Evolutionary conservation across 2,113 vertebrate genomes (phyloP), one percentile per base, ranked within the genome.

Genomic region (Phycodurus eques): DNA sequence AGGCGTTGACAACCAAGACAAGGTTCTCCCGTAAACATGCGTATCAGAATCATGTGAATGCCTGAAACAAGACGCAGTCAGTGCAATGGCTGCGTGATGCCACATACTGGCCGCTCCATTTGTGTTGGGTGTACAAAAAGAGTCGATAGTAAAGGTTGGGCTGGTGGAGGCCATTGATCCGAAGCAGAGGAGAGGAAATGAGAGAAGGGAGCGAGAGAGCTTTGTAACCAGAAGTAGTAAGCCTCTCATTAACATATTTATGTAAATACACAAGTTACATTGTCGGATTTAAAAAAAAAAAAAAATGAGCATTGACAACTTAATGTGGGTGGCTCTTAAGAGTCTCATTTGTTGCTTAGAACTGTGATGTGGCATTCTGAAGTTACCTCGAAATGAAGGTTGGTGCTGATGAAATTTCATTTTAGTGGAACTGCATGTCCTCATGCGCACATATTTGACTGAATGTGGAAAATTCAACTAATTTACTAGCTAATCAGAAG

Each of bases 101-200:
- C 79, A 70, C 63, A 27, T 17, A 85, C 61, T 87, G 88, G 88
- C 85, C 77, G 67, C 78, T 88, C 80, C 86, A 86, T 91, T 87
- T 83, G 77, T 83, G 70, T 46, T 31, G 31, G 8, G 73, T 80
- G 84, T 8, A 83, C 68, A 60, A 67, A 81, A 71, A 80, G 82
- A 61, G 82, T 88, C 89, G 81, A 89, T 88, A 86, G 57, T 54
- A 72, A n/a, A 68, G 73, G 69, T 71, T 80, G 20, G 63, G 33
- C 63, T 62, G 65, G 78, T 79, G 80, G 76, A 77, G 20, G 72
- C 27, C 75, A 88, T 86, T 44, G 84, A 90, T 85, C 77, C 43
- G 7, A 14, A 72, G 71, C 60, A 72, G 76, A 44, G 63, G 71
- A 70, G 70, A 73, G 69, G 81, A 73, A 86, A 87, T 11, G 20